These are phyloP conservation scores for Anguilla japonica DNA, from an alignment of 2,113 vertebrate genomes.

Conservation along the genomic window DNA sequence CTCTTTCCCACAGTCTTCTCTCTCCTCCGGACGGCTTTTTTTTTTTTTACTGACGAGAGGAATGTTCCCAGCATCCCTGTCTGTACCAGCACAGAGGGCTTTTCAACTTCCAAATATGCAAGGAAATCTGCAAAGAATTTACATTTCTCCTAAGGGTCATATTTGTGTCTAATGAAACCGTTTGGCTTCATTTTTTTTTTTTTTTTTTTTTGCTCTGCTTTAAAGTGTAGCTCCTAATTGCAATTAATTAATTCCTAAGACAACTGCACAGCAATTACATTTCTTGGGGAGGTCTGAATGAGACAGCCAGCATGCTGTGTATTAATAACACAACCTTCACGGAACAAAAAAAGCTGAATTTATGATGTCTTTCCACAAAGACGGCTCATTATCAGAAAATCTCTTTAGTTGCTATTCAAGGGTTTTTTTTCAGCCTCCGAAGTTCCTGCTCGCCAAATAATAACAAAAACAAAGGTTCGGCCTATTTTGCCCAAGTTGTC, in stretches of 20 bases:
- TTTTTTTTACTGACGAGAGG: slow-evolving; percentile 45
- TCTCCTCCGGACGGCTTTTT: slow-evolving; percentile 43
- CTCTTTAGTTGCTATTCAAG: slow-evolving; percentile 53
- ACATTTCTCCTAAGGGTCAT: slow-evolving; percentile 65
- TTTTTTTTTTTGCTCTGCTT: slow-evolving; percentile 38
- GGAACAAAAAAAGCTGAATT: slow-evolving; percentile 58
- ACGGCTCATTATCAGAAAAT: slow-evolving; percentile 57
- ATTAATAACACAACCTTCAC: slow-evolving; percentile 70
- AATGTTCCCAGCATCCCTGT: slow-evolving; percentile 53
- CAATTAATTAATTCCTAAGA: slow-evolving; percentile 74
- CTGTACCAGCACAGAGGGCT: slow-evolving; percentile 41
- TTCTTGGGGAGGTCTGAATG: slow-evolving; percentile 63
- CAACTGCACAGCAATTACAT: slow-evolving; percentile 65
- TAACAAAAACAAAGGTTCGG: slow-evolving; percentile 46
- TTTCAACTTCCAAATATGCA: slow-evolving; percentile 65
- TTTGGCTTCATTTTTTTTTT: slow-evolving; percentile 48
- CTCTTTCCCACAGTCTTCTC: slow-evolving; percentile 48
- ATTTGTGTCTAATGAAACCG: slow-evolving; percentile 68
- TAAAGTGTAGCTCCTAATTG: slow-evolving; percentile 60
- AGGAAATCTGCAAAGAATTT: slow-evolving; percentile 64
- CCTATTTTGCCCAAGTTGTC: slow-evolving; percentile 56
- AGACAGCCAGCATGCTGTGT: slow-evolving; percentile 58
- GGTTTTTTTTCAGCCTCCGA: slow-evolving; percentile 30
- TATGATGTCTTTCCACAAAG: slow-evolving; percentile 52
- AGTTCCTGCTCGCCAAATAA: slow-evolving; percentile 45